phyloP scores from a whole-genome alignment of 2,113 vertebrate genomes.

The Aldabrachelys gigantea region DNA sequence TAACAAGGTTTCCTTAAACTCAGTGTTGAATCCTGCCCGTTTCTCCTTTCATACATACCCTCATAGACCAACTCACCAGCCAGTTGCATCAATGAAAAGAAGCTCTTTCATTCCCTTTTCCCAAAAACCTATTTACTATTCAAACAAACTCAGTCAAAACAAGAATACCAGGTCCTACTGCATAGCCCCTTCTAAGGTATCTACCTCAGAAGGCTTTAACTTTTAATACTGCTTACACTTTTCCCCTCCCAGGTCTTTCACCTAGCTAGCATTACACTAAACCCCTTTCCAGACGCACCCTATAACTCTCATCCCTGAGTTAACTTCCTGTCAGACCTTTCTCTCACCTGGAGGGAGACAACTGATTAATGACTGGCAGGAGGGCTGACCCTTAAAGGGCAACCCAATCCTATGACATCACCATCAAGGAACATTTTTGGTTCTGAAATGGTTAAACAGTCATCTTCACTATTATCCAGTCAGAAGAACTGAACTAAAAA shows the following conservation, averaged over 20 bases:
- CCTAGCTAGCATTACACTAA: neutral
- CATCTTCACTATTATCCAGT: constrained; percentile 31
- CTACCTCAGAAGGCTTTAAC: neutral
- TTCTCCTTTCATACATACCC: neutral
- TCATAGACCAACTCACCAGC: neutral
- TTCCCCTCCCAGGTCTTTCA: neutral
- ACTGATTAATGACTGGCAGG: neutral
- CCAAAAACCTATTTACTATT: too few species aligned
- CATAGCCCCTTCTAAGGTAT: neutral
- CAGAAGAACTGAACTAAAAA: constrained; percentile 28
- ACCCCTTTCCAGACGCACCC: neutral
- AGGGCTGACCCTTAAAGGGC: neutral
- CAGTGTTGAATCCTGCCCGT: neutral
- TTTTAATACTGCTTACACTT: neutral
- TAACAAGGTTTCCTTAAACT: neutral
- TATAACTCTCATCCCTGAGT: neutral
- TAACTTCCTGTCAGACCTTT: neutral
- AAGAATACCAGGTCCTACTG: neutral
- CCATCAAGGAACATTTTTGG: neutral
- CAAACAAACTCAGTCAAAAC: neutral
- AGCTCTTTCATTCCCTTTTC: neutral
- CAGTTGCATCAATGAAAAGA: neutral
- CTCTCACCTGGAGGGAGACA: neutral
- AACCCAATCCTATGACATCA: neutral
- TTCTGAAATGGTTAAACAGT: constrained; percentile 60